Percentiles rank a stretch among this genome's conserved stretches.
Conservation (phyloP, 2,113 vertebrate genomes). For the Porphyrio hochstetteri region DNA sequence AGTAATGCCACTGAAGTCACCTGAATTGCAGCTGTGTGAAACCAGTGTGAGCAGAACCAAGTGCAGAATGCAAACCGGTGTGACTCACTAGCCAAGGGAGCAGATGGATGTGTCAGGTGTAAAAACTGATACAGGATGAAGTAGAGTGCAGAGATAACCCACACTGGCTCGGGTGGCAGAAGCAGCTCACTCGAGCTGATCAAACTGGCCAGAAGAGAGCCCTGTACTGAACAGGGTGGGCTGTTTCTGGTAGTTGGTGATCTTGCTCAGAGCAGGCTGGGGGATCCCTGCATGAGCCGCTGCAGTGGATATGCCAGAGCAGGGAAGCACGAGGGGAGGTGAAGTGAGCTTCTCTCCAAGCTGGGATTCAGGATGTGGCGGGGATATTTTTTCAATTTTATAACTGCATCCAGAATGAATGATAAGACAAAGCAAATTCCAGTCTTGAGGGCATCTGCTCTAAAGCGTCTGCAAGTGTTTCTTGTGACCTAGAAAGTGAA, state of each 20-base stretch:
- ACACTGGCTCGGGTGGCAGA: rapidly evolving
- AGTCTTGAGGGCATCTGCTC: not conserved
- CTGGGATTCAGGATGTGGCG: not conserved
- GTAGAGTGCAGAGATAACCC: not conserved
- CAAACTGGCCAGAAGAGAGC: not conserved
- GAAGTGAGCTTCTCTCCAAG: not conserved
- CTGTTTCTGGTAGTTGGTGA: rapidly evolving
- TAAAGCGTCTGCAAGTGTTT: not conserved
- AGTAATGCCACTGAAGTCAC: not conserved
- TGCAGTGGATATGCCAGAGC: not conserved
- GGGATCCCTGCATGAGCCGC: not conserved
- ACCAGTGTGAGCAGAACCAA: not conserved
- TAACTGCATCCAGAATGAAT: not conserved
- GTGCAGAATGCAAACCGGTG: not conserved
- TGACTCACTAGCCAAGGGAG: not conserved
- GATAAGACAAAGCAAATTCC: not conserved
- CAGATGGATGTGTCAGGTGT: not conserved
- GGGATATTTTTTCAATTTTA: not conserved
- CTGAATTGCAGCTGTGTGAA: not conserved
- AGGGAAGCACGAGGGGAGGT: not conserved
- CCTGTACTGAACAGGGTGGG: rapidly evolving
- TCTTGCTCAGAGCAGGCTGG: not conserved
- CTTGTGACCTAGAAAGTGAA: constrained; percentile 17
- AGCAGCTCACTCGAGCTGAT: not conserved
- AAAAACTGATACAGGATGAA: not conserved